Conservation (phyloP, 2,888 invertebrate genomes). For the Quadroppia sp. region DNA sequence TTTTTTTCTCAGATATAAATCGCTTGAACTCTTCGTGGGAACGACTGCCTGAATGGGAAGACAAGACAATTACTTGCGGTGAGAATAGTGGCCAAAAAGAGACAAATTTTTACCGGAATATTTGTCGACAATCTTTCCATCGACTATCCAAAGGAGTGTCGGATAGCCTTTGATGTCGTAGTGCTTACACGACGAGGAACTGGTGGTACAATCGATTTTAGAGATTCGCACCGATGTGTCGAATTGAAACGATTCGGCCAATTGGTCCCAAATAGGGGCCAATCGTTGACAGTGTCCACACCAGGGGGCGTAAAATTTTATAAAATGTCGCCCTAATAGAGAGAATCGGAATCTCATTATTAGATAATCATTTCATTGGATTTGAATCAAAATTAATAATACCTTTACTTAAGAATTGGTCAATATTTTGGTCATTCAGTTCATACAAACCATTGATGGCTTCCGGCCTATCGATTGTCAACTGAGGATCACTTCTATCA, state of each 20-base stretch:
- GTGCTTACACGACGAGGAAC: constrained; percentile 68
- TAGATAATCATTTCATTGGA: neutral
- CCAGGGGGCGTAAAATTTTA: constrained; percentile 91
- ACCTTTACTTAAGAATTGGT: constrained; percentile 53
- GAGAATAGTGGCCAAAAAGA: too few species aligned
- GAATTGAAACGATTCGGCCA: constrained; percentile 64
- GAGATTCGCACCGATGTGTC: constrained; percentile 67
- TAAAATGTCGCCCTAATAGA: constrained; percentile 75
- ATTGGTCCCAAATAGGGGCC: constrained; percentile 76
- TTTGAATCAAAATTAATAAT: neutral
- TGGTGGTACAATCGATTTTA: constrained; percentile 78
- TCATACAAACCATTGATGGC: constrained; percentile 64
- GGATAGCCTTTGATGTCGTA: constrained; percentile 83
- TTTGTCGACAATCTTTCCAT: constrained; percentile 79
- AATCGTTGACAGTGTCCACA: constrained; percentile 77
- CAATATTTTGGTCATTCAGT: constrained; percentile 70
- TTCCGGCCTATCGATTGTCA: constrained; percentile 54
- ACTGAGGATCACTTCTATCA: constrained; percentile 40
- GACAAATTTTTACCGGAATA: constrained; percentile 56
- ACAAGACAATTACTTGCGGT: neutral
- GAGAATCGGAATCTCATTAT: neutral
- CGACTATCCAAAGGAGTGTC: constrained; percentile 71
- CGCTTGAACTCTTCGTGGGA: constrained; percentile 65
- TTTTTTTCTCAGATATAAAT: constrained; percentile 68
- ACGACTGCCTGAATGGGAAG: constrained; percentile 57